Evolutionary conservation across 2,113 vertebrate genomes (phyloP).

Genomic region (Larimichthys polyactis): DNA sequence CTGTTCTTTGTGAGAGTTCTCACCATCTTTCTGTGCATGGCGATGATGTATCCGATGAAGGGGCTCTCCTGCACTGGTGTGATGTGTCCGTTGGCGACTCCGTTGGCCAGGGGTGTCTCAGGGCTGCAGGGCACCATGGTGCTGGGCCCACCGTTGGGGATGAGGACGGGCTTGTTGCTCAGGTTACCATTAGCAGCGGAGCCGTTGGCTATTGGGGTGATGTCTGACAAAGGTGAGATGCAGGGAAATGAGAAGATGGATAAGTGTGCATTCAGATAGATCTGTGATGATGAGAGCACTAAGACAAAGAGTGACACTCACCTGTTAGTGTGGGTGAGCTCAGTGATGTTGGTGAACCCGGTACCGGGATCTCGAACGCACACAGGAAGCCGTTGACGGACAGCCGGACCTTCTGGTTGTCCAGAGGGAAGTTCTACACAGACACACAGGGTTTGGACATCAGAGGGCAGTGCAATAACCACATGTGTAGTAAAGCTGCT

Average conservation of each 20-base stretch:
- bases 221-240: constrained; percentile 64
- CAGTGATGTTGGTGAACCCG: constrained; percentile 91
- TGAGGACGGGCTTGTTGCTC: constrained; percentile 82
- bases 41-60: constrained; percentile 96
- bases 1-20: constrained; percentile 44
- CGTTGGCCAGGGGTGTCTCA: constrained; percentile 85
- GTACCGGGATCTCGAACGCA: constrained; percentile 95
- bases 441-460: constrained; percentile 4
- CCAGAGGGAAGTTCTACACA: constrained; percentile 94
- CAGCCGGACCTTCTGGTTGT: constrained; percentile 97
- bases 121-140: constrained; percentile 87
- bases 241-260: neutral
- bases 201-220: constrained; percentile 84
- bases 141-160: constrained; percentile 92
- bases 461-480: neutral
- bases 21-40: constrained; percentile 99
- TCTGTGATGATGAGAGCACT: fast-evolving
- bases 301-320: constrained; percentile 59
- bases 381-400: constrained; percentile 95
- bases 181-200: constrained; percentile 83
- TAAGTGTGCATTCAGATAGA: neutral
- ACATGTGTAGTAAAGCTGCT: neutral
- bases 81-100: constrained; percentile 89
- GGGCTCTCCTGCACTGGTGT: constrained; percentile 88
- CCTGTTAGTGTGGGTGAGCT: constrained; percentile 91